phyloP scores from a whole-genome alignment of 2,797 vertebrate genomes.

The Brachymystax lenok region DNA sequence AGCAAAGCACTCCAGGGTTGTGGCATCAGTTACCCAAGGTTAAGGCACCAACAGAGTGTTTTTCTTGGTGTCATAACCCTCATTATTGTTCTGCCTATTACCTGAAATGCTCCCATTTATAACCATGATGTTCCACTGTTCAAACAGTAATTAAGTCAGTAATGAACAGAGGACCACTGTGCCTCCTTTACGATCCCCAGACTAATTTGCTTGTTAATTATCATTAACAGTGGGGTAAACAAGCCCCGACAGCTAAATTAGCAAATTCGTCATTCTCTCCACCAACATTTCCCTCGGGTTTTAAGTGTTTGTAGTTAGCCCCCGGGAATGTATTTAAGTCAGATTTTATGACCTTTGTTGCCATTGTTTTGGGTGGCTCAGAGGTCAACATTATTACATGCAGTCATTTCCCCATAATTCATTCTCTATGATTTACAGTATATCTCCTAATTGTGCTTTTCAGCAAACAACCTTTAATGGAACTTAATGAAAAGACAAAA shows the following conservation, averaged over 20 bases:
- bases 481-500: too few species aligned
- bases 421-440: background rate
- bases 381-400: constrained; percentile 25
- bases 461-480: background rate
- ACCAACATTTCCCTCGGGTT: constrained; percentile 9
- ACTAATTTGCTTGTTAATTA: constrained; percentile 99
- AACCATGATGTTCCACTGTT: constrained; percentile 83
- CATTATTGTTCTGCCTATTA: constrained; percentile 85
- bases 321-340: constrained; percentile 69
- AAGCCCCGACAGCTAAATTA: constrained; percentile 86
- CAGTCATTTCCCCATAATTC: background rate
- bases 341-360: constrained; percentile 26
- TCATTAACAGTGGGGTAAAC: constrained; percentile 86
- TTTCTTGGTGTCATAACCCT: constrained; percentile 63
- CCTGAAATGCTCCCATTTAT: constrained; percentile 83
- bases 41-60: background rate
- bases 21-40: background rate
- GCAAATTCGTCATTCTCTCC: constrained; percentile 82
- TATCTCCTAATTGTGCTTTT: background rate
- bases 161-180: constrained; percentile 84
- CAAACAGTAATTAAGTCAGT: constrained; percentile 92
- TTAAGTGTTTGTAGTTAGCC: constrained; percentile 16
- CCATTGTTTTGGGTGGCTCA: constrained; percentile 17
- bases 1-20: background rate
- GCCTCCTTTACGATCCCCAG: constrained; percentile 77